A percentile compares a stretch with the other conserved stretches of the same genome.
Evolutionary conservation across 2,797 vertebrate genomes (phyloP).

Genomic region (Emydoidea blandingii): DNA sequence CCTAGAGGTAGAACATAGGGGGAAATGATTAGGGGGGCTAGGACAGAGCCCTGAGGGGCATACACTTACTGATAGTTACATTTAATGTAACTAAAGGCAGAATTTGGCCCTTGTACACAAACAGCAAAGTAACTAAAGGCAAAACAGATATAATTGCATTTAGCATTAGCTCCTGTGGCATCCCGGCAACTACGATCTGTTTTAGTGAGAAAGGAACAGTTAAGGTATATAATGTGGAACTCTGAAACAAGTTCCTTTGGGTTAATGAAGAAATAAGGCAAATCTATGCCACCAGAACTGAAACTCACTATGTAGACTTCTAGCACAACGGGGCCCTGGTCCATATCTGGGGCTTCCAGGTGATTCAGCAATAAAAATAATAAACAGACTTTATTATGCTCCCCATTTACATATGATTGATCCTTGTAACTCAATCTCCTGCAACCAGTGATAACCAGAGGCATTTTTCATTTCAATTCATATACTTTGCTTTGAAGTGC

Average conservation of each 20-base stretch:
- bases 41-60: not conserved
- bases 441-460: not conserved
- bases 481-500: not conserved
- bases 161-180: not conserved
- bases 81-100: not conserved
- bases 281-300: not conserved
- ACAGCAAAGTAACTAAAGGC: not conserved
- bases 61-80: not conserved
- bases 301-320: not conserved
- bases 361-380: too few species aligned
- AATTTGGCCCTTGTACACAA: not conserved
- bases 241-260: not conserved
- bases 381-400: not conserved
- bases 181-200: fast-evolving
- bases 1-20: not conserved
- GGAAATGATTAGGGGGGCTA: not conserved
- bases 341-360: not conserved
- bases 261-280: not conserved
- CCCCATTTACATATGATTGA: not conserved
- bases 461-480: not conserved
- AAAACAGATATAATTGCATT: not conserved
- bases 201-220: not conserved
- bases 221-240: not conserved
- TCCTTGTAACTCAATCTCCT: not conserved
- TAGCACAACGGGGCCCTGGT: not conserved